Evolutionary conservation across 2,797 vertebrate species (phyloP), one percentile per base, ranked within the genome.

Genomic region (Tenualosa ilisha): DNA sequence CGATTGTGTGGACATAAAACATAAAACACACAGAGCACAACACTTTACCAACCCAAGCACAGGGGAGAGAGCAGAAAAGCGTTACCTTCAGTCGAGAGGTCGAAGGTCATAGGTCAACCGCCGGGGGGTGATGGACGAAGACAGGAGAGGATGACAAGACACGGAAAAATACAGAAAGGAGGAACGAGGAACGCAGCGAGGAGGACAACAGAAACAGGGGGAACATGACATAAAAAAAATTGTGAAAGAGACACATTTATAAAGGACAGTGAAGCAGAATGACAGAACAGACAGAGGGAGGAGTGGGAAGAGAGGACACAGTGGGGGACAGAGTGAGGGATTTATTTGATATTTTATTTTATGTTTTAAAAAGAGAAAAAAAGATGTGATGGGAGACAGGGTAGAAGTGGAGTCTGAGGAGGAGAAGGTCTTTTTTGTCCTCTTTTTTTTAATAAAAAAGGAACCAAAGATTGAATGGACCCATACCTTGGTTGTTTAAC

Each of bases 401-500:
- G 59, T 50, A 13, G 24, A 63, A 31, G 81, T 8, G 46, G 75
- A n/a, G 50, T 83, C 68, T 31, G 24, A 72, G 85, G 82, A 86
- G 85, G 82, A 84, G 87, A 91, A 91, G 90, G 93, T 91, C 90
- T 86, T 85, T 91, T 84, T 79, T 49, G 92, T 63, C 90, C 92
- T 92, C 91, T 94, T 84, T 82, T 49, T 68, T 12, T 82, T 53
- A 53, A 79, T 56, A 88, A 88, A 89, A 86, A 87, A 87, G 81
- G 61, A 86, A 84, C 87, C 90, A 93, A 93, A 87, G 91, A 94
- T 91, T 91, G 92, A 95, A 95, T 94, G 94, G 94, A 94, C 96
- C 96, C 97, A 96, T 98, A 98, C 97, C 97, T 98, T 98, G 97
- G 97, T 96, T 97, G 97, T 96, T 97, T 98, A 98, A 96, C 96